Base-by-base conservation (phyloP, 2,888 invertebrate species). In the Xestia sexstrigata region DNA sequence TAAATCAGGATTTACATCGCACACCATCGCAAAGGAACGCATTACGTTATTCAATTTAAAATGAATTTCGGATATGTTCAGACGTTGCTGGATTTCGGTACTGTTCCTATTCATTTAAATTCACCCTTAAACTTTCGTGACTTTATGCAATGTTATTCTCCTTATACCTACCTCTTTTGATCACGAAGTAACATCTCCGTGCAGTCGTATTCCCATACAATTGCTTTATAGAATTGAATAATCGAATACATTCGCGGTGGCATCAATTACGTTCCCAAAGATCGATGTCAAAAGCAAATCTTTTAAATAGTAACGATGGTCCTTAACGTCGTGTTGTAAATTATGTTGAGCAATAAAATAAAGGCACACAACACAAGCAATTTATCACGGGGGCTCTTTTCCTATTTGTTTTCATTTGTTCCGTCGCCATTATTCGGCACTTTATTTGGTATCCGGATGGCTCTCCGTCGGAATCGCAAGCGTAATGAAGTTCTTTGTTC, bases 391-490 rank as follows among this genome's bases (percentile, higher is more conserved):
- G 86, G 84, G 90, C 90, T 93, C 88, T 93, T 92, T 91, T 92
- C 90, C 91, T 93, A 93, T 95, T 95, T 94, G 93, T 95, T 93
- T 94, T 92, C 93, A 94, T 95, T 95, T 94, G 93, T 93, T 87
- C 91, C 90, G 89, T 91, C 90, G 91, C 91, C 93, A 93, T 93
- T 94, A 93, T 93, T 92, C 89, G 89, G 90, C 92, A 93, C 91
- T 94, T 94, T 93, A 92, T 93, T 92, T 89, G 89, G 90, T 90
- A 91, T 92, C 91, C 91, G 91, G 88, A 89, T 87, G 86, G 83
- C 81, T 85, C 88, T 85, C 76, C 70, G 83, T 84, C 89, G 85
- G 88, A 90, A 91, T 91, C 89, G 90, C 89, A 89, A 88, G 87
- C 91, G 91, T 93, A 92, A 94, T 94, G 92, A 94, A 93, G 90